These are phyloP conservation scores for Digitonthophagus gazella DNA, from an alignment of 2,888 invertebrate genomes.

Conservation along the genomic window DNA sequence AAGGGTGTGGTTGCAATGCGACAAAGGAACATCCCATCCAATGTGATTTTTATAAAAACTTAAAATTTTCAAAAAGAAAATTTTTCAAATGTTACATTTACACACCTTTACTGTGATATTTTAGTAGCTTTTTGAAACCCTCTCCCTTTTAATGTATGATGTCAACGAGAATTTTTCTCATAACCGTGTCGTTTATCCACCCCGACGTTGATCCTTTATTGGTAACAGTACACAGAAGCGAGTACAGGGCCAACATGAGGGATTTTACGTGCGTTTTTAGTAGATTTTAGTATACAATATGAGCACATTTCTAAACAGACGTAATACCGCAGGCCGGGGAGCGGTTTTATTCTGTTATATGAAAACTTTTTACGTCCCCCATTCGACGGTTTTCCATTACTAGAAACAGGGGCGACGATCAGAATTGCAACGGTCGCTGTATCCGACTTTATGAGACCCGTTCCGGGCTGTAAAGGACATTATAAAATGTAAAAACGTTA, in stretches of 20 bases:
- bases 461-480: conserved; percentile 48
- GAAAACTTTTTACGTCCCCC: conserved; percentile 47
- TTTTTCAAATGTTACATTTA: not conserved
- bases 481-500: conserved; percentile 48
- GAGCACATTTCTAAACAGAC: conserved; percentile 40
- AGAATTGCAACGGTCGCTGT: conserved; percentile 20
- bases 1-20: conserved; percentile 33
- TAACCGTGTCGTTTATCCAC: conserved; percentile 27
- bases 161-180: conserved; percentile 23
- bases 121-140: conserved; percentile 4
- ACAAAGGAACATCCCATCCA: conserved; percentile 49
- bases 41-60: conserved; percentile 48
- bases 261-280: conserved; percentile 24
- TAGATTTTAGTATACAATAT: conserved; percentile 32
- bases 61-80: conserved; percentile 46
- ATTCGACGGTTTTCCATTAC: conserved; percentile 39
- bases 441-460: conserved; percentile 33
- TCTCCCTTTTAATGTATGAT: conserved; percentile 21
- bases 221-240: conserved; percentile 7
- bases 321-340: conserved; percentile 28
- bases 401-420: conserved; percentile 18
- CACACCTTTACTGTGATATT: not conserved
- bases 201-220: conserved; percentile 24
- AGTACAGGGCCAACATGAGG: not conserved
- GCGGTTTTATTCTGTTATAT: conserved; percentile 45